These are phyloP conservation scores for Ornithoptera priamus DNA, from an alignment of 2,888 invertebrate species.

Conservation along the genomic window DNA sequence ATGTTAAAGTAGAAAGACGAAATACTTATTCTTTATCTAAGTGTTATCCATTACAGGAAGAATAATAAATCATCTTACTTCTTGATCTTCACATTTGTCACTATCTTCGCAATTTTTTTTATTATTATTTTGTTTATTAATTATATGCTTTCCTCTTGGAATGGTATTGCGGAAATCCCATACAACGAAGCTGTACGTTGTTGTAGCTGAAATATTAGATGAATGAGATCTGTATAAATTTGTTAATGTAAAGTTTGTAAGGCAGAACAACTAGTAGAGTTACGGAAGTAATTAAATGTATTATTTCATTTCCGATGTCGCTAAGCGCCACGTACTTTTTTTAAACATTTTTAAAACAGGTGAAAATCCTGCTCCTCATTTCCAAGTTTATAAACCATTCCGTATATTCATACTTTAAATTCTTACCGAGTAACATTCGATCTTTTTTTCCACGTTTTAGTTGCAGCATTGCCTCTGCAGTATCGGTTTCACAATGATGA, in stretches of 20 bases:
- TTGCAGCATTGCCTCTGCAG: slow-evolving; percentile 88
- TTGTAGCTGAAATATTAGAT: slow-evolving; percentile 76
- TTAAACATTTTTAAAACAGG: no score
- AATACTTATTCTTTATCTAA: no score
- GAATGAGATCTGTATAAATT: neutral
- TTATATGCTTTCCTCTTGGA: slow-evolving; percentile 58
- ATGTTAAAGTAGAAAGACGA: no score
- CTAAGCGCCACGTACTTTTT: no score
- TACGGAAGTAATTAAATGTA: no score
- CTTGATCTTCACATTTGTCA: slow-evolving; percentile 50
- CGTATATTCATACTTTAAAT: neutral
- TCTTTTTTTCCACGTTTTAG: slow-evolving; percentile 91
- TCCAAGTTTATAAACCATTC: no score
- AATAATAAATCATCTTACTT: slow-evolving; percentile 36
- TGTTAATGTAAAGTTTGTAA: no score
- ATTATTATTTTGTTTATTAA: slow-evolving; percentile 32
- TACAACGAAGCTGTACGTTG: slow-evolving; percentile 90
- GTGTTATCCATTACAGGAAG: no score
- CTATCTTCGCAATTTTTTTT: slow-evolving; percentile 47
- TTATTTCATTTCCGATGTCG: no score
- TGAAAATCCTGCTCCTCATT: no score
- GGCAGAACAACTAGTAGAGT: no score
- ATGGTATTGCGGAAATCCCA: slow-evolving; percentile 86
- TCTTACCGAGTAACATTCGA: slow-evolving; percentile 86
- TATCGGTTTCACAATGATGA: slow-evolving; percentile 84